Evolutionary conservation across 2,113 vertebrate genomes (phyloP).

Genomic region (Planiliza haematocheilus): DNA sequence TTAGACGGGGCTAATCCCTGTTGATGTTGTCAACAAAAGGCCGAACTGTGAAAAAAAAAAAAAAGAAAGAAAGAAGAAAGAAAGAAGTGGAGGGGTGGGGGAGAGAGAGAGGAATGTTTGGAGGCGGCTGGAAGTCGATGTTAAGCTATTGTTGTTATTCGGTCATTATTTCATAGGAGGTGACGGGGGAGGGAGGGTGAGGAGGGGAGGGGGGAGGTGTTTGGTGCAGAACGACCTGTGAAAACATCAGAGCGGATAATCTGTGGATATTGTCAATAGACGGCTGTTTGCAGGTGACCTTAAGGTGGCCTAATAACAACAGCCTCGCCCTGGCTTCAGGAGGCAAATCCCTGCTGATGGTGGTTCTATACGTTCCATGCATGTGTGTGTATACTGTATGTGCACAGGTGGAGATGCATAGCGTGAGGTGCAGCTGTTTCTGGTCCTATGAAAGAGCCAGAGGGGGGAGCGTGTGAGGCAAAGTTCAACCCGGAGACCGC

Average conservation of each 20-base stretch:
- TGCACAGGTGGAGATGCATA: neutral
- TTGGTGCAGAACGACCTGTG: constrained; percentile 4
- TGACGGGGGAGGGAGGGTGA: too few species aligned
- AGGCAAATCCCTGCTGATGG: neutral
- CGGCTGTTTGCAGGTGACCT: constrained; percentile 40
- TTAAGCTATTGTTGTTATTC: constrained; percentile 50
- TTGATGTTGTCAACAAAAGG: constrained; percentile 65
- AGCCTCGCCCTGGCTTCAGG: constrained; percentile 8
- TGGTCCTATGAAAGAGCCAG: constrained; percentile 8
- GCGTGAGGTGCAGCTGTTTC: neutral
- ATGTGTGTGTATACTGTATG: too few species aligned
- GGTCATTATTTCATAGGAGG: constrained; percentile 44
- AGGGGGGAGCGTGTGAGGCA: constrained; percentile 20
- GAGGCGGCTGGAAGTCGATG: constrained; percentile 8
- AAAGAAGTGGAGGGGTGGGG: neutral
- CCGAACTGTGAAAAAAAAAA: constrained; percentile 40
- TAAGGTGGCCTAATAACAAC: constrained; percentile 39
- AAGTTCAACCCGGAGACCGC: constrained; percentile 12
- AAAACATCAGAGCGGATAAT: constrained; percentile 54
- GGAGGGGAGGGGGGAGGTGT: too few species aligned
- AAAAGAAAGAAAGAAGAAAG: too few species aligned
- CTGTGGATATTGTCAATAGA: constrained; percentile 71
- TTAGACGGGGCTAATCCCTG: constrained; percentile 63
- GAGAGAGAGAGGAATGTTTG: constrained; percentile 4
- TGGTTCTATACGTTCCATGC: neutral